Conservation (phyloP, 2,888 invertebrate species). For the Calliphora vomitoria region DNA sequence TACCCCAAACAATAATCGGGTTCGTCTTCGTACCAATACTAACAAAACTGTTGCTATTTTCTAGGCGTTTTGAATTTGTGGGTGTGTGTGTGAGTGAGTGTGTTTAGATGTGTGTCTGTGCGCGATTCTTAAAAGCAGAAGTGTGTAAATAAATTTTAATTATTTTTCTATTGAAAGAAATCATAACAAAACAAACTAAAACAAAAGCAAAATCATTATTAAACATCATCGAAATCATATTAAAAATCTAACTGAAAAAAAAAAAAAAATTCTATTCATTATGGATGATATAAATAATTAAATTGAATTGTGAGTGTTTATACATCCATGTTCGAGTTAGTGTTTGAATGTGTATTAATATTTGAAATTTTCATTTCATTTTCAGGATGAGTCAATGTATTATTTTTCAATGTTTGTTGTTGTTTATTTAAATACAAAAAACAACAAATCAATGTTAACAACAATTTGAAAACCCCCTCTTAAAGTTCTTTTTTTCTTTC, state of each 20-base stretch:
- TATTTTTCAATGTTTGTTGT: constrained; percentile 34
- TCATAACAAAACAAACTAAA: constrained; percentile 29
- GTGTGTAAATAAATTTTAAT: constrained; percentile 67
- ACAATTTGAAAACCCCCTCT: constrained; percentile 31
- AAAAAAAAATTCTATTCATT: constrained; percentile 42
- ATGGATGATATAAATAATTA: constrained; percentile 4
- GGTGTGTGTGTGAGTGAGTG: neutral
- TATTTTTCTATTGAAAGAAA: constrained; percentile 61
- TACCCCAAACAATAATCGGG: neutral
- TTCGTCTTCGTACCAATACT: neutral
- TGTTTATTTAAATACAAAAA: constrained; percentile 43
- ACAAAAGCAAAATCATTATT: constrained; percentile 31
- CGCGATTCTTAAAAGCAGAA: neutral
- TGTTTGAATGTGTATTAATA: neutral
- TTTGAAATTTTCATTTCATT: constrained; percentile 39
- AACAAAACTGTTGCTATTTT: constrained; percentile 49
- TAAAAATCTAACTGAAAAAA: constrained; percentile 14
- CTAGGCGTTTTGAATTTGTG: constrained; percentile 31
- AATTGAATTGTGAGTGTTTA: constrained; percentile 24
- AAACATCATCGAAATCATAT: constrained; percentile 43
- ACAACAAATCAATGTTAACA: constrained; percentile 30
- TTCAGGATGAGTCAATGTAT: constrained; percentile 61
- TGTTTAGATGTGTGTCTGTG: neutral
- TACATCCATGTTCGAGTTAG: neutral
- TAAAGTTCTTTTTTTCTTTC: constrained; percentile 2